Base-by-base conservation (phyloP, 2,113 vertebrate genomes). In the Lepus americanus region DNA sequence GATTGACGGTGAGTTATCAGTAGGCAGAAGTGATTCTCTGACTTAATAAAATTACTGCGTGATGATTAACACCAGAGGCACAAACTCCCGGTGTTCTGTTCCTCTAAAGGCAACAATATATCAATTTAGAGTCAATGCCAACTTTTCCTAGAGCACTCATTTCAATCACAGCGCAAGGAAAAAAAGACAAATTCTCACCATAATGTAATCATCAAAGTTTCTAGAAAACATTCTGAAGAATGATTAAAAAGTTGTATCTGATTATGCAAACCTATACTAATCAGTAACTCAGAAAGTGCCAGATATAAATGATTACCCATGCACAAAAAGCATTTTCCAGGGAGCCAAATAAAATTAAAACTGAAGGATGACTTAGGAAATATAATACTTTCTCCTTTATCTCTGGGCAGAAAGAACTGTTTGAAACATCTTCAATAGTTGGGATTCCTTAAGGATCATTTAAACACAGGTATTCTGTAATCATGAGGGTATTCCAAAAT, bases 141-240 rank as follows among this genome's bases (percentile, higher is more conserved):
- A 31, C 55, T 81, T 95, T 76, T 31, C n/a, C 39, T 53, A 67
- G 23, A 82, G 22, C 20, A 39, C 8, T 83, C 31, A 80, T 3
- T 78, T 11, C 29, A 74, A 25, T 74, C 31, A 63, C 1, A 9
- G n/a, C 2, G 8, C 67, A 69, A 17, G 7, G 44, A 27, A 63
- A 69, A 19, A 19, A 39, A 51, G 17, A 4, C 88, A 87, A 89
- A 86, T 16, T 70, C 49, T 76, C 27, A 70, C 20, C 9, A 63
- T 67, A 19, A 84, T 61, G 36, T 9, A 89, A 92, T 78, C 36
- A 73, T 33, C 76, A 55, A 79, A 93, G 80, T 49, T 19, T 89
- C 55, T 74, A 6, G 4, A 6, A 69, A 80, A 79, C 39, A 31
- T 78, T 64, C 44, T 16, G 0, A 74, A 66, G 59, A 70, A n/a